phyloP scores from a whole-genome alignment of 2,113 vertebrate genomes.

The Odontesthes bonariensis region DNA sequence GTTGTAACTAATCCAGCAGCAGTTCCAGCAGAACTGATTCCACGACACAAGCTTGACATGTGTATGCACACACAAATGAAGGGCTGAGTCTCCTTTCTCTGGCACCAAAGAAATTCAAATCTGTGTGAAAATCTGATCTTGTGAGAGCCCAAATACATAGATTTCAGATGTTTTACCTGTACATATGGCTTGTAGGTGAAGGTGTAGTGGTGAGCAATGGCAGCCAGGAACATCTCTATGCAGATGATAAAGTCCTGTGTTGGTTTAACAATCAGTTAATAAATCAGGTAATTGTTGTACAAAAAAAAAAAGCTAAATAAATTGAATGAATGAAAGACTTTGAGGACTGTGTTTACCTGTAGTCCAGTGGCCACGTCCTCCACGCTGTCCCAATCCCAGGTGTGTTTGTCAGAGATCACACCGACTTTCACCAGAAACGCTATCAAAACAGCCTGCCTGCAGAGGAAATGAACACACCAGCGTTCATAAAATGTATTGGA shows the following conservation, averaged over 20 bases:
- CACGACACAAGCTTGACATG: no score
- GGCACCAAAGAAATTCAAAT: no score
- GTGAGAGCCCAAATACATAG: no score
- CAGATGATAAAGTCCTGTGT: slow-evolving; percentile 95
- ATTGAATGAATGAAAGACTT: background rate
- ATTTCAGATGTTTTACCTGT: slow-evolving; percentile 45
- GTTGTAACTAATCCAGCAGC: no score
- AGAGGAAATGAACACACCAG: background rate
- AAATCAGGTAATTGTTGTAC: background rate
- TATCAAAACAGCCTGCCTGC: slow-evolving; percentile 95
- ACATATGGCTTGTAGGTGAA: slow-evolving; percentile 96
- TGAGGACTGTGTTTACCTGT: slow-evolving; percentile 80
- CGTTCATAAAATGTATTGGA: background rate
- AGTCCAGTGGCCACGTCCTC: slow-evolving; percentile 96
- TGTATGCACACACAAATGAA: no score
- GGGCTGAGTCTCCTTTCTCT: no score
- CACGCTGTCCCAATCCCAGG: slow-evolving; percentile 95
- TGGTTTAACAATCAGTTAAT: background rate
- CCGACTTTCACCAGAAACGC: slow-evolving; percentile 95
- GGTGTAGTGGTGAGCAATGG: slow-evolving; percentile 96
- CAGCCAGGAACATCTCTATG: slow-evolving; percentile 97
- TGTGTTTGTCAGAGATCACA: slow-evolving; percentile 92
- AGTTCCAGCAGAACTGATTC: no score
- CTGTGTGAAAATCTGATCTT: no score
- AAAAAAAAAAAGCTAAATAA: background rate